Conservation (phyloP, 2,888 invertebrate species). For the Anarsia innoxiella region DNA sequence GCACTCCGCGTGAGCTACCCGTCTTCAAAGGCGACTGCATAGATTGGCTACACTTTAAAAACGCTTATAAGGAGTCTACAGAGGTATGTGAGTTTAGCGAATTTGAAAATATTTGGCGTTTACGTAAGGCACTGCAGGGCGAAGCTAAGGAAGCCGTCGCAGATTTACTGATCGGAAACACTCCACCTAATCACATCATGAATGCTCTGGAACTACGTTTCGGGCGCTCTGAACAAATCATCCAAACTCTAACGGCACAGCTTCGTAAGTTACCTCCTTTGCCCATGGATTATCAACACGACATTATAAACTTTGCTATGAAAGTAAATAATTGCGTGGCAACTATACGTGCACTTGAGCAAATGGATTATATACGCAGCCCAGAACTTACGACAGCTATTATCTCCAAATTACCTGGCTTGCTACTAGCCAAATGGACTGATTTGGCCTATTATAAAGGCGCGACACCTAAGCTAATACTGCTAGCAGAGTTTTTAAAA, state of each 20-base stretch:
- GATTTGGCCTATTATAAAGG: conserved; percentile 15
- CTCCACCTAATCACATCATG: conserved; percentile 13
- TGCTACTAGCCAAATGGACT: conserved; percentile 16
- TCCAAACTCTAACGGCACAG: conserved; percentile 10
- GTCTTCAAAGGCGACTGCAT: conserved; percentile 15
- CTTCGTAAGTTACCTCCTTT: conserved; percentile 12
- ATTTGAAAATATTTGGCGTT: conserved; percentile 17
- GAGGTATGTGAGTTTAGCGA: conserved; percentile 13
- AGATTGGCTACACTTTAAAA: conserved; percentile 18
- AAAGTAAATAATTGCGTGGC: conserved; percentile 12
- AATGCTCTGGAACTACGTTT: conserved; percentile 12
- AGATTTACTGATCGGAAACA: conserved; percentile 16
- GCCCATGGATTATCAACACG: conserved; percentile 10
- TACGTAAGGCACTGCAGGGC: conserved; percentile 17
- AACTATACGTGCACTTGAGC: conserved; percentile 5
- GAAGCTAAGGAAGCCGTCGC: conserved; percentile 21
- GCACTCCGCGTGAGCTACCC: conserved; percentile 16
- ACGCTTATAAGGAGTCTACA: conserved; percentile 13
- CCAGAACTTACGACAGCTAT: conserved; percentile 9
- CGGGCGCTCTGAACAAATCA: conserved; percentile 14
- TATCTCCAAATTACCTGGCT: conserved; percentile 12
- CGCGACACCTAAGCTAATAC: conserved; percentile 11
- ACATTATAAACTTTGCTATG: conserved; percentile 6
- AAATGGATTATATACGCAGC: conserved; percentile 9
- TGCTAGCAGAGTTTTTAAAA: conserved; percentile 17